Base-by-base conservation (phyloP, 1,140 invertebrate species). In the Achatina immaculata region DNA sequence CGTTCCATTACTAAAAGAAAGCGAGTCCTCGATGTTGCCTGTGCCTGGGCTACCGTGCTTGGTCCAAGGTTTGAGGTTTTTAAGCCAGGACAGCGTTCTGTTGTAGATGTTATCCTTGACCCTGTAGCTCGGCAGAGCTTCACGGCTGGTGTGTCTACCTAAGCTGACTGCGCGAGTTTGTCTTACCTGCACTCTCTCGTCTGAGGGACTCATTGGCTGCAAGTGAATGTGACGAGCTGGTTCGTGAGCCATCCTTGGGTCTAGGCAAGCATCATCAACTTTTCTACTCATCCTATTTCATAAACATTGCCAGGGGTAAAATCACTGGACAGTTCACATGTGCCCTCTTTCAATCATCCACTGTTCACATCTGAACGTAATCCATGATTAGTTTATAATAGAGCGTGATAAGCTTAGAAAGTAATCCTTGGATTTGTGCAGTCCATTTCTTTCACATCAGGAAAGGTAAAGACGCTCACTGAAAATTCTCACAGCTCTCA, bases 1-100 rank as follows among this genome's bases (percentile, higher is more conserved):
- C 16, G 58, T 34, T 21, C 2, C n/a, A 62, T 62, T 28, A 62
- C 31, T 62, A 16, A 6, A 62, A 31, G 4, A 31, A 1, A 62
- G n/a, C 9, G 43, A 48, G 55, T 81, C 40, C 24, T 81, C 58
- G 21, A 6, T 9, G n/a, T 62, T 40, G 65, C 34, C 45, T 36
- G 62, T 11, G 58, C 34, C 24, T 66, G 75, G 73, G 71, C 38
- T 71, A 51, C 79, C 72, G n/a, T 21, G 6, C 43, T 85, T 85
- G 74, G 45, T 77, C 72, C 76, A 83, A 34, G 82, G 78, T 66
- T 83, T 82, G 24, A 85, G 48, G 66, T 83, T 83, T 42, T 77
- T 80, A 34, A 85, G 76, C 84, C 84, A 85, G n/a, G 84, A 83
- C 48, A 85, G 48, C 0, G 84, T 85, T 62, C 83, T 85, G 66